Percentiles rank a stretch among this genome's conserved stretches.
phyloP scores from a whole-genome alignment of 2,888 invertebrate genomes.

The Lissocephala sabroskyi region DNA sequence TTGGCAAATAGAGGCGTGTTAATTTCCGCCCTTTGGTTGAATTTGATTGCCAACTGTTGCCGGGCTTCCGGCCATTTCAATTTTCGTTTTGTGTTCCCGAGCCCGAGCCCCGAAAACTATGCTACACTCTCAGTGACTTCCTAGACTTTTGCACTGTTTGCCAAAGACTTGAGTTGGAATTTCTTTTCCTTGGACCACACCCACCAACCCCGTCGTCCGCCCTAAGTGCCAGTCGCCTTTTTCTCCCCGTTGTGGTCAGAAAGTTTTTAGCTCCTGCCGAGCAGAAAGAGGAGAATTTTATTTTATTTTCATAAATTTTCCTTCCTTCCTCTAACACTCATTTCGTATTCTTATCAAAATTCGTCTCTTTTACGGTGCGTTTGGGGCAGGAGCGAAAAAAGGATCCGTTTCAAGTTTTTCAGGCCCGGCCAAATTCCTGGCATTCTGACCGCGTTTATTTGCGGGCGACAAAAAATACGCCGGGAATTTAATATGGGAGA shows the following conservation, averaged over 20 bases:
- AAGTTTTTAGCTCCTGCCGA: no score
- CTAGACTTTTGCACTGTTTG: slow-evolving; percentile 39
- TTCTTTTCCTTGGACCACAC: slow-evolving; percentile 17
- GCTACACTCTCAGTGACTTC: slow-evolving; percentile 17
- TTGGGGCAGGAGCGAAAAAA: slow-evolving; percentile 5
- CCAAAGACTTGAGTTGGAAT: slow-evolving; percentile 28
- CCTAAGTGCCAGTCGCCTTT: slow-evolving; percentile 9
- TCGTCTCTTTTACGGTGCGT: background rate
- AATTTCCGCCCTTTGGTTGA: background rate
- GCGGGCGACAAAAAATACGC: slow-evolving; percentile 11
- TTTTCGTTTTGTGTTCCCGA: slow-evolving; percentile 3
- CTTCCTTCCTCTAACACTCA: slow-evolving; percentile 38
- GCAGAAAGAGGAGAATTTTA: slow-evolving; percentile 20
- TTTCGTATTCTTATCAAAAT: slow-evolving; percentile 49
- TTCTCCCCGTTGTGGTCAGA: background rate
- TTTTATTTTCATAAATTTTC: slow-evolving; percentile 47
- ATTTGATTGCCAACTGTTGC: background rate
- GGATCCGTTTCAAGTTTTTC: slow-evolving; percentile 11
- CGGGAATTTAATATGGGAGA: slow-evolving; percentile 41
- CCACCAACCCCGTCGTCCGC: no score
- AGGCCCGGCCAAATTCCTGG: slow-evolving; percentile 15
- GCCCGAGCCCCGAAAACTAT: slow-evolving; percentile 15
- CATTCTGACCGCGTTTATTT: slow-evolving; percentile 28
- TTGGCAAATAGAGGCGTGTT: no score
- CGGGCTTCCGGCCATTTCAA: slow-evolving; percentile 3